Percentiles rank a stretch among this genome's conserved stretches.
These are phyloP conservation scores for Entomobrya multifasciata DNA, from an alignment of 2,888 invertebrate species.

Conservation along the genomic window DNA sequence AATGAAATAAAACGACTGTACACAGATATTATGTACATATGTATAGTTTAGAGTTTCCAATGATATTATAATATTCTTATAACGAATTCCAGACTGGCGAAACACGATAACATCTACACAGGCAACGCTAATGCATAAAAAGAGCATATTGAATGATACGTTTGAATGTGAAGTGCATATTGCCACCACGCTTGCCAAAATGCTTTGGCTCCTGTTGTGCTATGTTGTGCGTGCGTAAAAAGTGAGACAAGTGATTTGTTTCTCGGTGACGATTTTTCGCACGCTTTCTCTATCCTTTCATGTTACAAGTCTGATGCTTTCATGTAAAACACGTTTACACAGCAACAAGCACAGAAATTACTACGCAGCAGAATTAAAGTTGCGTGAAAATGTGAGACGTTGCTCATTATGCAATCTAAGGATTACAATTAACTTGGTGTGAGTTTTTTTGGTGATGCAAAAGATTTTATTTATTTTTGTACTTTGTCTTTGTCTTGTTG, in stretches of 20 bases:
- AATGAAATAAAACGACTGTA: no score
- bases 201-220: not conserved
- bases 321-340: no score
- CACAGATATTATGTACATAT: no score
- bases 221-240: conserved; percentile 1
- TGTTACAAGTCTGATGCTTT: no score
- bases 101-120: no score
- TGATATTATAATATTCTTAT: no score
- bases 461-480: not conserved
- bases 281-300: conserved; percentile 43
- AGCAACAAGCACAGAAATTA: not conserved
- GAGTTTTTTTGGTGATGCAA: not conserved
- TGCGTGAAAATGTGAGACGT: no score
- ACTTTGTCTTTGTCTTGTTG: not conserved
- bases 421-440: not conserved
- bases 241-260: conserved; percentile 45
- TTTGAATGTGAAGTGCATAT: not conserved
- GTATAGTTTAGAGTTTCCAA: no score
- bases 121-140: no score
- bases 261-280: conserved; percentile 52
- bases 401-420: conserved; percentile 8
- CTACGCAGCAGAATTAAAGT: no score
- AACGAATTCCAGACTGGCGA: no score
- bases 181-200: conserved; percentile 48
- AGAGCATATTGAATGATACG: not conserved